These are phyloP conservation scores for Oeneis ivallda DNA, from an alignment of 2,888 invertebrate species.

Conservation along the genomic window DNA sequence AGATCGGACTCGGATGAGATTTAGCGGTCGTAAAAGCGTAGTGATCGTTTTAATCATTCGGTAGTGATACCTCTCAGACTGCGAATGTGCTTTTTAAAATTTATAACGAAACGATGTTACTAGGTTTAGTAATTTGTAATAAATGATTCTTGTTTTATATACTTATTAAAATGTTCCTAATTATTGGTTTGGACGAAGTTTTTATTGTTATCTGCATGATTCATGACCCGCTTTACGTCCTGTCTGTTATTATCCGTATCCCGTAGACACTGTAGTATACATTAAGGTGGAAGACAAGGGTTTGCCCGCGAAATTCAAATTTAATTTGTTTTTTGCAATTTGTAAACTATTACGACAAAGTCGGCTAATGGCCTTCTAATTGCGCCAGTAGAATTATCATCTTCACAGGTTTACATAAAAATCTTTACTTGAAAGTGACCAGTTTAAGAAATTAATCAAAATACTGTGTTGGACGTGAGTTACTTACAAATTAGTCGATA, in stretches of 20 bases:
- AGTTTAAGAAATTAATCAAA: too few species aligned
- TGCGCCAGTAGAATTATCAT: too few species aligned
- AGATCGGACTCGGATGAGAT: slow-evolving; percentile 82
- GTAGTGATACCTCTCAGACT: slow-evolving; percentile 71
- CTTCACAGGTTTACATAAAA: too few species aligned
- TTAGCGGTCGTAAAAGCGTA: slow-evolving; percentile 60
- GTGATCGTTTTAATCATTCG: slow-evolving; percentile 43
- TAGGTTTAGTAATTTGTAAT: slow-evolving; percentile 51
- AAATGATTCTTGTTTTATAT: slow-evolving; percentile 63
- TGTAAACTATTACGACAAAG: too few species aligned
- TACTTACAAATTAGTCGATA: too few species aligned
- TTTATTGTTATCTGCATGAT: slow-evolving; percentile 47
- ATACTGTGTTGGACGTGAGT: too few species aligned
- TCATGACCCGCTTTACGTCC: slow-evolving; percentile 52
- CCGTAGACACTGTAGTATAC: neutral
- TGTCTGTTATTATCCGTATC: neutral
- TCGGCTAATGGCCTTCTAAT: too few species aligned
- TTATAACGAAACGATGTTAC: slow-evolving; percentile 54
- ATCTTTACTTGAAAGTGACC: too few species aligned
- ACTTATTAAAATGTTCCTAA: slow-evolving; percentile 77
- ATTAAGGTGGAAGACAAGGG: too few species aligned
- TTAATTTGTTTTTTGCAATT: too few species aligned
- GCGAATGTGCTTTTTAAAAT: slow-evolving; percentile 67
- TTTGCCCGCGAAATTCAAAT: too few species aligned
- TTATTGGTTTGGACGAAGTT: slow-evolving; percentile 56